Base-by-base conservation (phyloP, 2,113 vertebrate species). In the Percopsis transmontana region DNA sequence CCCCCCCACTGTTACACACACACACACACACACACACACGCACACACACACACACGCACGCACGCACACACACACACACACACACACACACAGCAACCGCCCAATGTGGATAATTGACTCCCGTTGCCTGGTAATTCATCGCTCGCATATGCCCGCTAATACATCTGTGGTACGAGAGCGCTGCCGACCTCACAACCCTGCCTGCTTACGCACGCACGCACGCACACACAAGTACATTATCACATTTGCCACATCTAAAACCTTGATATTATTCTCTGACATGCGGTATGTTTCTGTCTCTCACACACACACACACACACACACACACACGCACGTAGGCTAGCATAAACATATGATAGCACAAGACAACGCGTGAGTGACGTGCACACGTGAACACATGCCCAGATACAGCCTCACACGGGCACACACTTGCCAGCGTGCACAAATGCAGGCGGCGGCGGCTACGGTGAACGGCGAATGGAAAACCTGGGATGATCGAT, bases 61-160 rank as follows among this genome's bases (percentile, higher is more conserved):
- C n/a, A 41, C 40, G 40, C 40, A 41, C 40, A 41, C 40, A 41
- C 40, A 41, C 40, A 27, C 27, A 27, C 27, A 2, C 27, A 3
- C 3, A 3, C 27, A 33, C 27, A 33, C 27, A 33, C 27, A 33
- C 27, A n/a, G n/a, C n/a, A n/a, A n/a, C n/a, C n/a, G n/a, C 45
- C 55, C 41, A 92, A 91, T 94, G 92, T 93, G 93, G 94, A 96
- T 98, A 98, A 98, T 98, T 98, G 96, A 98, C 94, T 98, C 93
- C 92, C 92, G 91, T 96, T 95, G 95, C 94, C 94, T 94, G 94
- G 94, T 96, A 97, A 97, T 97, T 96, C 96, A 97, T 97, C 93
- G 94, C 94, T 95, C 97, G 96, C 96, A 98, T 98, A 97, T 97
- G 95, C 94, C 91, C 91, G 91, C 93, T 94, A 94, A 96, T 96